Percentiles rank a stretch among this genome's conserved stretches.
These are phyloP conservation scores for Apteryx mantelli DNA, from an alignment of 2,113 vertebrate genomes.

Conservation along the genomic window DNA sequence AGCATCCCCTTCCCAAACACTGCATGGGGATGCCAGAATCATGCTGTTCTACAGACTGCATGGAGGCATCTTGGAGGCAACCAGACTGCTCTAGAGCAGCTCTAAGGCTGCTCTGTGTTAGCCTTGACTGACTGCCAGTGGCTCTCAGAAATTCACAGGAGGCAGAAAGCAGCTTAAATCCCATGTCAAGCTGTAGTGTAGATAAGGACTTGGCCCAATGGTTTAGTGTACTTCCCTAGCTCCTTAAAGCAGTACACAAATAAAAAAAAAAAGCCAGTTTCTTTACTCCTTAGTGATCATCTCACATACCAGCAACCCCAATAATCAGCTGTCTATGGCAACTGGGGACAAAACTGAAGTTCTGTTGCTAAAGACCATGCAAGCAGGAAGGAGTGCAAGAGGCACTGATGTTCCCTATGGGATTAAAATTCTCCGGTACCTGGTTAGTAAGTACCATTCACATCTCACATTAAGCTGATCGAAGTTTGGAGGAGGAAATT, in stretches of 20 bases:
- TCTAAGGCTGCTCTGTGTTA: not conserved
- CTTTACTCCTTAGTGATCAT: accelerated
- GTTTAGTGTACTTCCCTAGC: accelerated
- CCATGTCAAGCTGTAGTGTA: accelerated
- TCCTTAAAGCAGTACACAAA: not conserved
- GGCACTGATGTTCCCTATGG: accelerated
- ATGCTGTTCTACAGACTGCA: not conserved
- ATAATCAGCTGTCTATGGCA: not conserved
- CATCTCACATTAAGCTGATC: not conserved
- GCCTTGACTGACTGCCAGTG: not conserved
- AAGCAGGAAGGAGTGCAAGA: not conserved
- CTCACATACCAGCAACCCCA: accelerated
- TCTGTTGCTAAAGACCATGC: not conserved
- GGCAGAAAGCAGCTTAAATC: not conserved
- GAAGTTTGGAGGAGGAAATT: accelerated
- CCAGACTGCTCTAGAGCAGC: not conserved
- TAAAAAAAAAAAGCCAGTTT: not conserved
- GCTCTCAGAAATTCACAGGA: not conserved
- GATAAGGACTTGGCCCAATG: not conserved
- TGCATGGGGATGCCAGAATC: accelerated
- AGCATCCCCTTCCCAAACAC: accelerated
- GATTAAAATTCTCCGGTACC: no score
- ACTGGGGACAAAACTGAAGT: not conserved
- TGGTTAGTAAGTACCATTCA: accelerated
- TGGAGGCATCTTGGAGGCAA: not conserved